A percentile compares a stretch with the other conserved stretches of the same genome.
phyloP scores from a whole-genome alignment of 1,140 invertebrate species.

The Portunus trituberculatus region DNA sequence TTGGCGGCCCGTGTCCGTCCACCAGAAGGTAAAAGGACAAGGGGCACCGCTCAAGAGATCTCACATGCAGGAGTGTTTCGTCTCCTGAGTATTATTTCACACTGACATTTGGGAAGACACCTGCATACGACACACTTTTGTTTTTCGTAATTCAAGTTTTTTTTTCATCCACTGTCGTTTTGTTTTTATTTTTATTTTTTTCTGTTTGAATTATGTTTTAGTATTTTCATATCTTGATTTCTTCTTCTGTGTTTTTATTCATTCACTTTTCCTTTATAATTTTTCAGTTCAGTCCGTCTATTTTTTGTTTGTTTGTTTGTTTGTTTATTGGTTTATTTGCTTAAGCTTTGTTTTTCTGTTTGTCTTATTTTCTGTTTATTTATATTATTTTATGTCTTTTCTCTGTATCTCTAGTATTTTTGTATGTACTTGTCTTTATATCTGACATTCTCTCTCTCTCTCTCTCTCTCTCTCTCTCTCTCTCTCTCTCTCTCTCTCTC shows the following conservation, averaged over 20 bases:
- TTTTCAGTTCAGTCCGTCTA: neutral
- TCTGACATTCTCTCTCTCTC: neutral
- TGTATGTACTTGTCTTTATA: neutral
- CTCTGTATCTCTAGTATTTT: neutral
- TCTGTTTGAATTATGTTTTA: neutral
- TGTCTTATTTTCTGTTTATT: too few relatives aligned
- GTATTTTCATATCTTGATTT: neutral
- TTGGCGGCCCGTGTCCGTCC: too few relatives aligned
- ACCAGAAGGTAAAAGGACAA: too few relatives aligned
- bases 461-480: neutral
- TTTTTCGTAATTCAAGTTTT: too few relatives aligned
- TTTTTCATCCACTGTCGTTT: too few relatives aligned
- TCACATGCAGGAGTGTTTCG: too few relatives aligned
- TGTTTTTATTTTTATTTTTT: too few relatives aligned
- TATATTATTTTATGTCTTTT: too few relatives aligned
- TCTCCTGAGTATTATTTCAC: too few relatives aligned
- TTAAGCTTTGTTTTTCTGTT: neutral
- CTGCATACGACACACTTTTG: too few relatives aligned
- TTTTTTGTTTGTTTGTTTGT: neutral
- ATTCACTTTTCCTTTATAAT: neutral
- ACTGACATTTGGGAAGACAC: too few relatives aligned
- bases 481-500: slow-evolving; percentile 8
- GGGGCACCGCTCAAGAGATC: too few relatives aligned
- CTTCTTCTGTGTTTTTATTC: neutral
- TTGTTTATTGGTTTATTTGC: neutral